Evolutionary conservation across 2,888 invertebrate species (phyloP), one percentile per base, ranked within the genome.

Genomic region (Heliconius erato): DNA sequence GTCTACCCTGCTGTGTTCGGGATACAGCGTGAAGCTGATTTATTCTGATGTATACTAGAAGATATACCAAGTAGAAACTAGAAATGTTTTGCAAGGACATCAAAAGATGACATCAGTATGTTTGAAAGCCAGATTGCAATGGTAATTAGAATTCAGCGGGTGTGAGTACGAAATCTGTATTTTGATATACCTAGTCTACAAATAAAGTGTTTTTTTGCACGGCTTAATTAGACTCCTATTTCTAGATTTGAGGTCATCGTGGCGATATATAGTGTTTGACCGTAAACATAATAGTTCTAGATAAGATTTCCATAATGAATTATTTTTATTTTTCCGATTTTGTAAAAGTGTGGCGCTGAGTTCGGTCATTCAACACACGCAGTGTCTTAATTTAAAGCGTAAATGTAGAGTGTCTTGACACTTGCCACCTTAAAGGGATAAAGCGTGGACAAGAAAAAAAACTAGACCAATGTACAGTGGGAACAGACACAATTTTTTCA

Each of bases 101-200:
- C 6, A 32, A 59, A 74, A 5, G 23, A 63, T 63, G 35, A 76
- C 14, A 35, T 63, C 35, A n/a, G 59, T 35, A n/a, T 63, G 3
- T 76, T 76, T 40, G n/a, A 76, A 76, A 59, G 26, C n/a, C 4
- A n/a, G 19, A 76, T 40, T 63, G 59, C 76, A 59, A 40, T 76
- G 63, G 14, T 76, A 76, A 76, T 76, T 76, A 76, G 76, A 76
- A 76, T 40, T 63, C 63, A 35, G n/a, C 63, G 63, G 35, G 63
- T n/a, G 35, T 16, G 76, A n/a, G 63, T 63, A 35, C 19, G 63
- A 76, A 76, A 63, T 32, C 35, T n/a, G 16, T 23, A 26, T 59
- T 74, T 74, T 59, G 5, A 74, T 35, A 59, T 74, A 59, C 59
- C 12, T 54, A 12, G 54, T 3, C 28, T 32, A 59, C 32, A 32